Conservation (phyloP, 2,888 invertebrate species). For the Agrilus biguttatus region DNA sequence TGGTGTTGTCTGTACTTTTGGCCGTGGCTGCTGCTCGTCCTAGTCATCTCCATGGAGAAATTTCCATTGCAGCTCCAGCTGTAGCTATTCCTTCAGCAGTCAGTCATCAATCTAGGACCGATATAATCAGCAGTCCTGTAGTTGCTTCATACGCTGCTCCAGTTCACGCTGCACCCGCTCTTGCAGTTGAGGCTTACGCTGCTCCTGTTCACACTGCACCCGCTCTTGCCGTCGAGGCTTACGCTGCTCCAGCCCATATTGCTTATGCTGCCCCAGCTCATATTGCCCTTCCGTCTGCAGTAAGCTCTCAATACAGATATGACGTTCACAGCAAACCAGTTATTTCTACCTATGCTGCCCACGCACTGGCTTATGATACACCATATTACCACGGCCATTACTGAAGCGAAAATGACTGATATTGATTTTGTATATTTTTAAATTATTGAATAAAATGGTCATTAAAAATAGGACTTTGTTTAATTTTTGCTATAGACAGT, state of each 20-base stretch:
- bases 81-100: slow-evolving; percentile 6
- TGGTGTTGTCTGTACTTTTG: slow-evolving; percentile 45
- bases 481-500: no score
- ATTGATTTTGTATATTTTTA: no score
- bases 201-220: slow-evolving; percentile 21
- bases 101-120: slow-evolving; percentile 8
- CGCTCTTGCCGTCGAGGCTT: slow-evolving; percentile 1
- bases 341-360: slow-evolving; percentile 9
- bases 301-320: slow-evolving; percentile 29
- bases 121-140: slow-evolving; percentile 8
- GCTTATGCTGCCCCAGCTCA: slow-evolving; percentile 20
- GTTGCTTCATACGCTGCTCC: slow-evolving; percentile 4
- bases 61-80: background rate
- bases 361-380: background rate
- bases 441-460: no score
- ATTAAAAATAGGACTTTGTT: no score
- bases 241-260: slow-evolving; percentile 19
- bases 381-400: background rate
- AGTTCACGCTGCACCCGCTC: slow-evolving; percentile 1
- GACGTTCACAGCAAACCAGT: slow-evolving; percentile 26
- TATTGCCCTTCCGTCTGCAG: slow-evolving; percentile 22
- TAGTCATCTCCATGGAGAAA: slow-evolving; percentile 3
- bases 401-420: background rate
- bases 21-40: slow-evolving; percentile 36
- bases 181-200: slow-evolving; percentile 2